Evolutionary conservation across 2,797 vertebrate genomes (phyloP).

Genomic region (Pangasius mekongensis): DNA sequence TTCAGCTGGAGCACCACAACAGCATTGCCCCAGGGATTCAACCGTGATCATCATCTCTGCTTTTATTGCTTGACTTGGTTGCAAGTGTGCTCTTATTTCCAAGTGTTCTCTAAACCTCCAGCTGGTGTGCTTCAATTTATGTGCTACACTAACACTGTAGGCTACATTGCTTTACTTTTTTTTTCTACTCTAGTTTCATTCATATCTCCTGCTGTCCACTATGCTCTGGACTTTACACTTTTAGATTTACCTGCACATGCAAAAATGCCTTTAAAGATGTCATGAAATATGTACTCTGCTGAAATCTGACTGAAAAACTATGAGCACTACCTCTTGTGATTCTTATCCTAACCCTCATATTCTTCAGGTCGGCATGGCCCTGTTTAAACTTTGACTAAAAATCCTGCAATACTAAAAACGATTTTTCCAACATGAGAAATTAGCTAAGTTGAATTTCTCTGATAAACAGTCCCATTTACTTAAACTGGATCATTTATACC

Average conservation of each 20-base stretch:
- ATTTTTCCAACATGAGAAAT: not conserved
- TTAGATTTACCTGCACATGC: not conserved
- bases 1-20: conserved; percentile 46
- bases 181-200: not conserved
- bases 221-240: not conserved
- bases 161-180: not conserved
- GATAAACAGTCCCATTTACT: not conserved
- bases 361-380: not conserved
- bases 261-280: not conserved
- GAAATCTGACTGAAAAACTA: no score
- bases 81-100: conserved; percentile 13
- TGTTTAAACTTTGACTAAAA: not conserved
- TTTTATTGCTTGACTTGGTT: conserved; percentile 29
- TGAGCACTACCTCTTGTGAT: no score
- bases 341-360: not conserved
- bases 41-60: conserved; percentile 37
- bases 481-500: not conserved
- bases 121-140: conserved; percentile 17
- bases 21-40: conserved; percentile 47
- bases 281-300: not conserved
- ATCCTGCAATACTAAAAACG: not conserved
- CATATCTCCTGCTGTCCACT: not conserved
- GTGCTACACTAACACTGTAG: not conserved
- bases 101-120: conserved; percentile 11
- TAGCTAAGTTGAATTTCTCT: not conserved